Conservation (phyloP, 2,888 invertebrate species). For the Disparrhopalites patrizii region DNA sequence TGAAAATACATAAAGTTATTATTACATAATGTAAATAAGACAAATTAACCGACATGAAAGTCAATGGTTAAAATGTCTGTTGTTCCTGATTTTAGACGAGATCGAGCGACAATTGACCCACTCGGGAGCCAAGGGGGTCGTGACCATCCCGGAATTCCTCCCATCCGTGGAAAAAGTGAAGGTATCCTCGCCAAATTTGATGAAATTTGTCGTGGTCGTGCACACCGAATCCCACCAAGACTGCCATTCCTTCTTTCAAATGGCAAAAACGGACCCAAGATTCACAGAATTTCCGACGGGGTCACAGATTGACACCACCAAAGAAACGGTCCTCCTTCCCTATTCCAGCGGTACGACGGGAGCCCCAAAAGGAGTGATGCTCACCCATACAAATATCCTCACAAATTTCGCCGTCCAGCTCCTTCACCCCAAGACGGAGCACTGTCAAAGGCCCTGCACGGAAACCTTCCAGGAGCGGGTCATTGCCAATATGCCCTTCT, state of each 20-base stretch:
- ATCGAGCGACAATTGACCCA: background rate
- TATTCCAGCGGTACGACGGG: constrained; percentile 53
- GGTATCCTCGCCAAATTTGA: constrained; percentile 28
- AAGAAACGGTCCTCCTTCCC: constrained; percentile 31
- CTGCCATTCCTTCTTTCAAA: constrained; percentile 29
- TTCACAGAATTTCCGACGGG: constrained; percentile 33
- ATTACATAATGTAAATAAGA: too few species aligned
- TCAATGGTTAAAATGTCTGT: too few species aligned
- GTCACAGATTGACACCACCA: constrained; percentile 28
- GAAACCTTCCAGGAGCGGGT: constrained; percentile 35
- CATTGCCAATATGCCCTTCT: constrained; percentile 41
- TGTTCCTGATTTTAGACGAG: constrained; percentile 21
- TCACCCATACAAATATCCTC: constrained; percentile 49
- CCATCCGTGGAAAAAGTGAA: constrained; percentile 18
- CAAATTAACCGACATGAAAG: too few species aligned
- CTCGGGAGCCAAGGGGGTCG: constrained; percentile 5
- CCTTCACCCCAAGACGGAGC: too few species aligned
- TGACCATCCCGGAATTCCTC: constrained; percentile 10
- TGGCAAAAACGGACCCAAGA: constrained; percentile 36
- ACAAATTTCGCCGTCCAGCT: background rate
- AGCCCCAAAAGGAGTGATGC: constrained; percentile 72
- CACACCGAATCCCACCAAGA: constrained; percentile 31
- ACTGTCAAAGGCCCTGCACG: too few species aligned
- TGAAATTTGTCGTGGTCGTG: constrained; percentile 34
- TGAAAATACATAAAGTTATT: too few species aligned